Conservation (phyloP, 2,797 vertebrate genomes). For the Chrosomus eos region DNA sequence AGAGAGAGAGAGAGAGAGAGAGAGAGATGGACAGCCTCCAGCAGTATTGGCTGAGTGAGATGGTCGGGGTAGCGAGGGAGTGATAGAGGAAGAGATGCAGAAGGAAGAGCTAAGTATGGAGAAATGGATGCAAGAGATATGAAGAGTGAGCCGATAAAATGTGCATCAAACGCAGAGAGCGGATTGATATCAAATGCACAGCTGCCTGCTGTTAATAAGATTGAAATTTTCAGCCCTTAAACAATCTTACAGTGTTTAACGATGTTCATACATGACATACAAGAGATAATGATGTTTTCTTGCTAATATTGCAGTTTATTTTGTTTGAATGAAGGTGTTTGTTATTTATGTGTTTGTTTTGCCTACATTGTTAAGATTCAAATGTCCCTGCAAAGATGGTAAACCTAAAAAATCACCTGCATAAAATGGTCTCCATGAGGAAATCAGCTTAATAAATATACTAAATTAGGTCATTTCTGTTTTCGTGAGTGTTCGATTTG, state of each 20-base stretch:
- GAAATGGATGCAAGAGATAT: constrained; percentile 56
- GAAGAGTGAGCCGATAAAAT: constrained; percentile 53
- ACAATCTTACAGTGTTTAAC: not conserved
- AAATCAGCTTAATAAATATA: not conserved
- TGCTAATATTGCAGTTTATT: not conserved
- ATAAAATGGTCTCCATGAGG: not conserved
- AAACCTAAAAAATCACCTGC: not conserved
- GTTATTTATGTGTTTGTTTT: constrained; percentile 2
- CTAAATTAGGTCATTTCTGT: not conserved
- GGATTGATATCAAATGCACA: constrained; percentile 8
- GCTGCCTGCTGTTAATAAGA: constrained; percentile 18
- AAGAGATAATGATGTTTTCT: not conserved
- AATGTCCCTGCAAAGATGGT: not conserved
- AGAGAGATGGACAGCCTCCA: constrained; percentile 47
- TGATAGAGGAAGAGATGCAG: constrained; percentile 32
- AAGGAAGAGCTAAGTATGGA: constrained; percentile 47
- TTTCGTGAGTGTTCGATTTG: not conserved
- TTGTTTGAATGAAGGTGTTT: not conserved
- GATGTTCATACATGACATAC: not conserved
- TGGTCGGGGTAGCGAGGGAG: constrained; percentile 35
- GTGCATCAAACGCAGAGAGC: constrained; percentile 39
- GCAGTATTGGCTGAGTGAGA: constrained; percentile 54
- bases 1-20: constrained; percentile 10
- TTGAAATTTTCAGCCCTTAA: constrained; percentile 41
- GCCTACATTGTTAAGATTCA: not conserved